Evolutionary conservation across 2,113 vertebrate species (phyloP).

Genomic region (Echinops telfairi): DNA sequence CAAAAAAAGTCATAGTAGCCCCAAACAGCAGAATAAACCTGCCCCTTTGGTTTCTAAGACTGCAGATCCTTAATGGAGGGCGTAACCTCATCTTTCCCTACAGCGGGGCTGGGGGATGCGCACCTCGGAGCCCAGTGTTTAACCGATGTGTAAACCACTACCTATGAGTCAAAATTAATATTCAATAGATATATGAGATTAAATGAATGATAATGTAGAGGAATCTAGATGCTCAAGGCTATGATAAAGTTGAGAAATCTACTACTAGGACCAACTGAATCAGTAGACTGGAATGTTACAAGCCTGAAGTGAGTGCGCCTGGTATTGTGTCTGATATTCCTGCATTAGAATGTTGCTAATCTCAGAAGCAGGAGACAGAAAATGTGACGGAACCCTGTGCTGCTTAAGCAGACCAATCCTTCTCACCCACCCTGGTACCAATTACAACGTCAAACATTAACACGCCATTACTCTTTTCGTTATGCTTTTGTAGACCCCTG

Average conservation of each 20-base stretch:
- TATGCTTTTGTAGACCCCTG: neutral
- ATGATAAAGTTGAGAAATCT: neutral
- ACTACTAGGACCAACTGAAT: neutral
- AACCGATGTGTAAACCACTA: too few species aligned
- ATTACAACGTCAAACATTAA: neutral
- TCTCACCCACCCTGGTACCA: fast-evolving
- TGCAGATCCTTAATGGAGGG: too few species aligned
- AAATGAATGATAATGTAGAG: neutral
- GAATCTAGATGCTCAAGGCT: neutral
- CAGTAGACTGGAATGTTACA: neutral
- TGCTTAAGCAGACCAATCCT: neutral
- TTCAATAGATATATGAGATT: neutral
- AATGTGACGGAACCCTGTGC: neutral
- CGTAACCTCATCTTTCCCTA: too few species aligned
- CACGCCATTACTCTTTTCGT: neutral
- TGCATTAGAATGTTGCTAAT: neutral
- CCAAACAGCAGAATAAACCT: too few species aligned
- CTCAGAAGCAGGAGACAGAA: neutral
- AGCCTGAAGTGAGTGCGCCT: neutral
- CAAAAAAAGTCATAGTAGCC: neutral
- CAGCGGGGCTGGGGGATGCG: too few species aligned
- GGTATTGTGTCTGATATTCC: neutral
- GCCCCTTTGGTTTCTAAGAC: too few species aligned
- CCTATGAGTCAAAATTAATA: neutral
- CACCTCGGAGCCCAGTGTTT: too few species aligned